Evolutionary conservation across 1,140 invertebrate genomes (phyloP).

Genomic region (Scaptomyza montana): DNA sequence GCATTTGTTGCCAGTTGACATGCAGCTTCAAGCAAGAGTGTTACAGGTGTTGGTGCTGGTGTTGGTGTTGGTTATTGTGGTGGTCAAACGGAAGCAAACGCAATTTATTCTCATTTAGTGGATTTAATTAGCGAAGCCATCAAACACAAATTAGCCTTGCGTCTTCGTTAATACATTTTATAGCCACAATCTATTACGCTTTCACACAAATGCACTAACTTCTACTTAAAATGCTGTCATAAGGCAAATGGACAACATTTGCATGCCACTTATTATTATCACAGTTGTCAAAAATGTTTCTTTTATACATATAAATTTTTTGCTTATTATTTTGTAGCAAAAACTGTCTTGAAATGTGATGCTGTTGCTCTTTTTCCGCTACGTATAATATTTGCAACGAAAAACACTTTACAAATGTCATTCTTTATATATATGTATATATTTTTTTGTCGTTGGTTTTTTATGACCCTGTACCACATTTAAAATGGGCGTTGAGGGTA

Average conservation of each 20-base stretch:
- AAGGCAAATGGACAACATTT: conserved; percentile 5
- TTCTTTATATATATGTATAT: too few relatives aligned
- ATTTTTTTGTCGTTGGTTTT: too few relatives aligned
- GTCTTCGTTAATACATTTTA: conserved; percentile 78
- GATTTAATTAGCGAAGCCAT: conserved; percentile 80
- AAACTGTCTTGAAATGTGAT: conserved; percentile 48
- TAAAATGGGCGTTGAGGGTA: not conserved
- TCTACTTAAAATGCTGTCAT: not conserved
- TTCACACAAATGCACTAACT: conserved; percentile 9
- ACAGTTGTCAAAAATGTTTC: conserved; percentile 53
- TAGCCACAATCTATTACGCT: conserved; percentile 36
- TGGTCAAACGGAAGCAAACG: conserved; percentile 50
- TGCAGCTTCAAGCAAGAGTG: conserved; percentile 26
- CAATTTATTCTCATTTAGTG: conserved; percentile 77
- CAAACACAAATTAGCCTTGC: conserved; percentile 74
- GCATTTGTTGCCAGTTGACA: conserved; percentile 66
- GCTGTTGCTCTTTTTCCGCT: conserved; percentile 62
- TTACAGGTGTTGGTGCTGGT: not conserved
- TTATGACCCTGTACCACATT: not conserved
- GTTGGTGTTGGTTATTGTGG: not conserved
- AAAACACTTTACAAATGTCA: conserved; percentile 33
- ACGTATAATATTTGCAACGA: conserved; percentile 68
- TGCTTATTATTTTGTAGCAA: conserved; percentile 5
- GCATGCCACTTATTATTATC: conserved; percentile 58
- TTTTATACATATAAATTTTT: conserved; percentile 23